Conservation (phyloP, 2,113 vertebrate genomes). For the Sinocyclocheilus grahami region DNA sequence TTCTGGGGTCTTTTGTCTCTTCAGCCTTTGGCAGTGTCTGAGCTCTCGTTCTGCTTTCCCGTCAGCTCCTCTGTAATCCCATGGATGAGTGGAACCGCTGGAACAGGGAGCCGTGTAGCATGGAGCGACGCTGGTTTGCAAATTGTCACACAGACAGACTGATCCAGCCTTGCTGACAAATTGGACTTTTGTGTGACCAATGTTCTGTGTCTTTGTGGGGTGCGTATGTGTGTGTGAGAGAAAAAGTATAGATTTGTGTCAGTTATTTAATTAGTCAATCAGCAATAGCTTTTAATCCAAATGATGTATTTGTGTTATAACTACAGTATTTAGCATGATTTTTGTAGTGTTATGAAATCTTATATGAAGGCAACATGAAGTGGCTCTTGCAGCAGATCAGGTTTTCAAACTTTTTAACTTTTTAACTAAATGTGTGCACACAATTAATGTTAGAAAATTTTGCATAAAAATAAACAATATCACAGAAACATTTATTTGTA, state of each 20-base stretch:
- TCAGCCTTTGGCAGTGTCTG: slow-evolving; percentile 7
- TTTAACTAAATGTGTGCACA: no score
- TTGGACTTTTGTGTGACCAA: slow-evolving; percentile 44
- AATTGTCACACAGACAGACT: slow-evolving; percentile 50
- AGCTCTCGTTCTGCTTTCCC: slow-evolving; percentile 33
- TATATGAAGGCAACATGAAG: background rate
- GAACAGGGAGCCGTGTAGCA: slow-evolving; percentile 49
- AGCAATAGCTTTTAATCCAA: background rate
- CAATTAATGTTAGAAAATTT: no score
- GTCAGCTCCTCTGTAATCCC: slow-evolving; percentile 52
- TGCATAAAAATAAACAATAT: no score
- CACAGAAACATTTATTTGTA: no score
- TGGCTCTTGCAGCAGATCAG: background rate
- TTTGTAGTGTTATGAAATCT: background rate
- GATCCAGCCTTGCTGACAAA: slow-evolving; percentile 62
- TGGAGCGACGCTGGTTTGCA: slow-evolving; percentile 32
- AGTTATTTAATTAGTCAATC: background rate
- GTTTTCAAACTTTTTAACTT: no score
- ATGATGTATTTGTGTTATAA: background rate
- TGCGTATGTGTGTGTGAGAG: background rate
- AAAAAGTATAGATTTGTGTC: slow-evolving; percentile 4
- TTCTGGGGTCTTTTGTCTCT: background rate
- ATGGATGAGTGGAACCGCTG: slow-evolving; percentile 57
- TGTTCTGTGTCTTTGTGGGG: slow-evolving; percentile 19
- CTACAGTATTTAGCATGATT: background rate